Base-by-base conservation (phyloP, 2,113 vertebrate species). In the Phainopepla nitens region DNA sequence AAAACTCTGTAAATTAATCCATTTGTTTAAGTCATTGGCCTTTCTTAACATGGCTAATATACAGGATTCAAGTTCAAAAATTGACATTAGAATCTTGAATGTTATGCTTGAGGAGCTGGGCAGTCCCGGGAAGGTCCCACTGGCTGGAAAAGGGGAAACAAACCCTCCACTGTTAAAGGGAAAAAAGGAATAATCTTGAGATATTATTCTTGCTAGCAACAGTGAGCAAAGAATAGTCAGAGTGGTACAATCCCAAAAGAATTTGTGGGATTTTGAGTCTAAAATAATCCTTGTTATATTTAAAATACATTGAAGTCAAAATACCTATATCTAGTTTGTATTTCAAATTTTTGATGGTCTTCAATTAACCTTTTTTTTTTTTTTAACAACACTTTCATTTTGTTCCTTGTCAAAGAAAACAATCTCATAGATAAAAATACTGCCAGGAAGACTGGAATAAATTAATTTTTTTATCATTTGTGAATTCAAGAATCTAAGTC, bases 1-100 rank as follows among this genome's bases (percentile, higher is more conserved):
- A 95, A 87, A 93, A 13, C 72, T 76, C 23, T 77, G 25, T 35
- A 81, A 60, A 87, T 75, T n/a, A 92, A 85, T 81, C 7, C 9
- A 72, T 92, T 76, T 57, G 84, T 82, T 53, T 31, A 76, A 29
- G 44, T 72, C 8, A 6, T 1, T 82, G 27, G 69, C 49, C 13
- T 60, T 73, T 35, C 31, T 89, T 54, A 84, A 87, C 33, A 35
- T 4, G n/a, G 12, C 10, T 95, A 51, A 72, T 87, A 18, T 81
- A 53, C n/a, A 65, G 1, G 6, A 73, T 15, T 45, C 19, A 71
- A 10, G 77, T n/a, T 82, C 68, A 66, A 87, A 83, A 88, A 51
- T 56, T 33, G 27, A 70, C 35, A 51, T 90, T 70, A 80, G 20
- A 71, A 47, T 39, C 25, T 11, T 25, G 20, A 14, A 29, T 24